Base-by-base conservation (phyloP, 2,113 vertebrate species). In the Pituophis catenifer region DNA sequence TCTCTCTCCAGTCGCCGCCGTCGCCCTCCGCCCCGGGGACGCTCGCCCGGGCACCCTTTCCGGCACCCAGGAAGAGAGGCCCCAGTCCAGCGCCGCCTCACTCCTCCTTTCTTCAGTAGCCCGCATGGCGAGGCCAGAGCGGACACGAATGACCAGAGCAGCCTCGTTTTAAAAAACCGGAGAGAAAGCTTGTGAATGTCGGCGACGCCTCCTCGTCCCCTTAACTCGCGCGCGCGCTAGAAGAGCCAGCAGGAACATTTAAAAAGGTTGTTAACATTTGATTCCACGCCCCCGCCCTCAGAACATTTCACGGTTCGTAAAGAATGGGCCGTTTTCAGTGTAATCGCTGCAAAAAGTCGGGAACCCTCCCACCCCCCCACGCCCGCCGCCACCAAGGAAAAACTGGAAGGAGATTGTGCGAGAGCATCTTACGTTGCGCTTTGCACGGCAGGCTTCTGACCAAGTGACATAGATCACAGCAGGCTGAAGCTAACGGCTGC, bases 371-470 rank as follows among this genome's bases (percentile, higher is more conserved):
- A 5, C 19, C 2, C 90, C 4, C 44, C 44, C 44, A 5, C 44
- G 38, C 38, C 38, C 38, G 38, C 44, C 59, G 0, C 23, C 23
- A 0, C 26, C n/a, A 54, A 90, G 2, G 4, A 29, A 57, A 13
- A 24, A 44, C 33, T 33, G 52, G 10, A 91, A 33, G 53, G 12
- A 24, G 44, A 59, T 50, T 10, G n/a, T 26, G 24, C 8, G 38
- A 7, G 48, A n/a, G 54, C 29, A 65, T n/a, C 33, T 10, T 26
- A 53, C 8, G 26, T 50, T 26, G n/a, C 10, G 44, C 23, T 62
- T 62, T 75, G 21, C 38, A 33, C 62, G 65, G 48, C 50, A 26
- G 33, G 58, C 95, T 92, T 93, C 92, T 96, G 94, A 96, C 94
- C 92, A 19, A 29, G 53, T 6, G 38, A 50, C 87, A 50, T 3